Conservation (phyloP, 2,888 invertebrate genomes). For the Caenorhabditis afra region DNA sequence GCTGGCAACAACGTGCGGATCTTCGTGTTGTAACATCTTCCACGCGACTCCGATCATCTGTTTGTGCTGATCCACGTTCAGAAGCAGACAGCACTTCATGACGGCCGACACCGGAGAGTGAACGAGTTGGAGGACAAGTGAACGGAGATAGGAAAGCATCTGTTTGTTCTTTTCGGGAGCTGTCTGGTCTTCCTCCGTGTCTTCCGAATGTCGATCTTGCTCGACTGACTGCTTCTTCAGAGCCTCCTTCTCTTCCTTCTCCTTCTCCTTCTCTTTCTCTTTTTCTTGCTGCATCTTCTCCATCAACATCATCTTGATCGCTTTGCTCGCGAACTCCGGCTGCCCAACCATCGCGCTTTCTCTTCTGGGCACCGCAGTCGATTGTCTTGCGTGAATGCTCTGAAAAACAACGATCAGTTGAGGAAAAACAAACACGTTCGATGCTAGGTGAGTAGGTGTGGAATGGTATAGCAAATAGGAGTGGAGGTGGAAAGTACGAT, state of each 20-base stretch:
- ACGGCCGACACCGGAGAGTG: slow-evolving; percentile 91
- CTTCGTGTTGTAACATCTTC: slow-evolving; percentile 94
- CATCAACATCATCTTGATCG: slow-evolving; percentile 75
- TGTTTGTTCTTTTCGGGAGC: slow-evolving; percentile 60
- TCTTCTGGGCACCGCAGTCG: slow-evolving; percentile 72
- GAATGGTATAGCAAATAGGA: slow-evolving; percentile 15
- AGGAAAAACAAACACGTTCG: slow-evolving; percentile 6
- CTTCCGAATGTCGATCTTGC: slow-evolving; percentile 65
- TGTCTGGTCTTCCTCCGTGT: slow-evolving; percentile 68
- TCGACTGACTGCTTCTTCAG: slow-evolving; percentile 70
- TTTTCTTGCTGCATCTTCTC: slow-evolving; percentile 78
- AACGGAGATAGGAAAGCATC: slow-evolving; percentile 64
- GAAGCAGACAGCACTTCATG: slow-evolving; percentile 91
- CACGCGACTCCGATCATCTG: slow-evolving; percentile 93
- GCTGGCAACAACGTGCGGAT: slow-evolving; percentile 84
- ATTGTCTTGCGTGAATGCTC: slow-evolving; percentile 72
- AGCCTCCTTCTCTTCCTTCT: slow-evolving; percentile 70
- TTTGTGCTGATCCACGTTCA: slow-evolving; percentile 84
- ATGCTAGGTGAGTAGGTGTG: slow-evolving; percentile 17
- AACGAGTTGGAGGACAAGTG: slow-evolving; percentile 83
- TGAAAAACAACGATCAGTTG: slow-evolving; percentile 46
- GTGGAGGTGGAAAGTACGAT: slow-evolving; percentile 35
- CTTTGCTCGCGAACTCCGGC: slow-evolving; percentile 76
- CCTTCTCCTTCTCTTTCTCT: slow-evolving; percentile 77
- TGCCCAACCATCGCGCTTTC: slow-evolving; percentile 79